Evolutionary conservation across 2,797 vertebrate species (phyloP).

Genomic region (Anguilla pacifica): DNA sequence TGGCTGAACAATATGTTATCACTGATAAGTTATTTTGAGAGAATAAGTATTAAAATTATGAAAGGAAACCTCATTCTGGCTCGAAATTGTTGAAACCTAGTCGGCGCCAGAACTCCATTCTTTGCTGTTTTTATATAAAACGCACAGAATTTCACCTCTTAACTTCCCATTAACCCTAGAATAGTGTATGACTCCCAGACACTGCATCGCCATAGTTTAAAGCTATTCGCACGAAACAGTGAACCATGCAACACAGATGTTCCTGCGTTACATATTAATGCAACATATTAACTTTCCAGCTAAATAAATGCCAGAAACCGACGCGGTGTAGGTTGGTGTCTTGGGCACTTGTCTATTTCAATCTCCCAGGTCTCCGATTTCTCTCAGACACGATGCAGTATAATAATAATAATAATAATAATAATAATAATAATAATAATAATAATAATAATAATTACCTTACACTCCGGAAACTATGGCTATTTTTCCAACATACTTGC

Average conservation of each 20-base stretch:
- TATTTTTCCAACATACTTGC: constrained; percentile 93
- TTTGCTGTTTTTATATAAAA: constrained; percentile 57
- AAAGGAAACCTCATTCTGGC: constrained; percentile 48
- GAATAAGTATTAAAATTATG: constrained; percentile 9
- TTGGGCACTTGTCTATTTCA: constrained; percentile 25
- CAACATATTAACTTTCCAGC: constrained; percentile 63
- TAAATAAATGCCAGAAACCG: constrained; percentile 54
- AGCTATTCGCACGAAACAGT: not conserved
- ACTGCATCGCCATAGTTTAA: constrained; percentile 18
- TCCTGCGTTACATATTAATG: constrained; percentile 9
- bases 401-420: constrained; percentile 22
- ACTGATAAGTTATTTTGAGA: constrained; percentile 21
- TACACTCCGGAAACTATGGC: constrained; percentile 97
- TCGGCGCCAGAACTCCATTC: constrained; percentile 82
- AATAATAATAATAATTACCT: constrained; percentile 77
- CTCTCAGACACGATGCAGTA: constrained; percentile 3
- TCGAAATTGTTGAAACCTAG: constrained; percentile 73
- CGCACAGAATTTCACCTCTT: constrained; percentile 66
- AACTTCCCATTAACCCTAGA: constrained; percentile 74
- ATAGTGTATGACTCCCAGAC: constrained; percentile 25
- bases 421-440: constrained; percentile 20
- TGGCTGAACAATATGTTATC: not conserved
- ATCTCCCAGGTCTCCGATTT: constrained; percentile 8
- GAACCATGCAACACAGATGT: constrained; percentile 18
- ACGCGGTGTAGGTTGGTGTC: constrained; percentile 19